A percentile compares a stretch with the other conserved stretches of the same genome.
These are phyloP conservation scores for Phalera bucephala DNA, from an alignment of 2,888 invertebrate species.

Conservation along the genomic window DNA sequence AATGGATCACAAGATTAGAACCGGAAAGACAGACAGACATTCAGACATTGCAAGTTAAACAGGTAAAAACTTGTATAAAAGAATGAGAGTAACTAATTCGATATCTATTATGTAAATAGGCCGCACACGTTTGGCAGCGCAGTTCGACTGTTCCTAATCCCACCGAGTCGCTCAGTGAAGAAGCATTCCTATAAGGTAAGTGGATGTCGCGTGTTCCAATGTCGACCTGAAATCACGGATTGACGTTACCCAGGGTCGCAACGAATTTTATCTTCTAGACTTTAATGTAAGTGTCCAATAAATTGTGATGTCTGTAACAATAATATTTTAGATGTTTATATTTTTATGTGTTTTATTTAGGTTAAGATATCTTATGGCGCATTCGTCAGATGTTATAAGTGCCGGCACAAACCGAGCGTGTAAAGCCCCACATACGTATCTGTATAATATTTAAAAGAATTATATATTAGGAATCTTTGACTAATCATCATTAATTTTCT, in stretches of 20 bases:
- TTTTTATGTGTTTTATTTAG: conserved; percentile 81
- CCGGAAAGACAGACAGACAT: neutral
- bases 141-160: conserved; percentile 69
- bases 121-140: conserved; percentile 74
- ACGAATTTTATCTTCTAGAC: conserved; percentile 77
- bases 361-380: conserved; percentile 61
- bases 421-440: conserved; percentile 14
- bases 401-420: conserved; percentile 27
- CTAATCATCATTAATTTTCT: conserved; percentile 16
- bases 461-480: conserved; percentile 34
- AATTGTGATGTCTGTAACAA: conserved; percentile 81
- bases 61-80: neutral
- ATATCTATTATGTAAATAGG: conserved; percentile 42
- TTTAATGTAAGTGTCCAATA: conserved; percentile 69
- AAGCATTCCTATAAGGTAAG: conserved; percentile 61
- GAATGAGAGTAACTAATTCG: neutral
- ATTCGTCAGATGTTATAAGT: conserved; percentile 76
- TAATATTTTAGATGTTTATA: conserved; percentile 80
- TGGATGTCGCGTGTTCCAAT: conserved; percentile 50
- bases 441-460: conserved; percentile 17
- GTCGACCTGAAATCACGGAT: conserved; percentile 42
- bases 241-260: conserved; percentile 65
- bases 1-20: too few relatives aligned
- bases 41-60: neutral
- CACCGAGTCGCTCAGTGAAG: conserved; percentile 47